Conservation (phyloP, 2,888 invertebrate species). For the Sarcophaga variegata region DNA sequence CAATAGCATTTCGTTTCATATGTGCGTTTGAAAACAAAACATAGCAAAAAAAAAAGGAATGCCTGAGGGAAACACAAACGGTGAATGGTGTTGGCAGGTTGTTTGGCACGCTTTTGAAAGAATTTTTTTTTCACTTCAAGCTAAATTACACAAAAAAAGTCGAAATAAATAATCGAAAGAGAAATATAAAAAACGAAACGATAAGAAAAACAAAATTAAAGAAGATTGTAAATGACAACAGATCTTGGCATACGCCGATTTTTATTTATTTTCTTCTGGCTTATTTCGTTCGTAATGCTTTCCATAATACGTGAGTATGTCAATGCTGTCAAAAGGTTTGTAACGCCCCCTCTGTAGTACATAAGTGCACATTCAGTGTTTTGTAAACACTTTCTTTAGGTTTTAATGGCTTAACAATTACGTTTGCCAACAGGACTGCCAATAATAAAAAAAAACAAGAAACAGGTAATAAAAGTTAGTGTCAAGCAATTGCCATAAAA, state of each 20-base stretch:
- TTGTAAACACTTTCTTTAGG: too few relatives aligned
- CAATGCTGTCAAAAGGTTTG: neutral
- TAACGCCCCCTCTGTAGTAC: neutral
- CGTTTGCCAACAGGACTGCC: too few relatives aligned
- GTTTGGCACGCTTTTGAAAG: neutral
- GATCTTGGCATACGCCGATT: conserved; percentile 39
- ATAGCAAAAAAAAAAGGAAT: too few relatives aligned
- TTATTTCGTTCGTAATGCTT: neutral
- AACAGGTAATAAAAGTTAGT: too few relatives aligned
- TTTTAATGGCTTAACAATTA: too few relatives aligned
- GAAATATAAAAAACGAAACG: neutral
- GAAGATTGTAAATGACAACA: conserved; percentile 31
- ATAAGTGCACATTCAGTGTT: neutral
- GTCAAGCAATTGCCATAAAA: too few relatives aligned
- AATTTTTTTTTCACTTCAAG: neutral
- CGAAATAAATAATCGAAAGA: neutral
- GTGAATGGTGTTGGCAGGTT: conserved; percentile 18
- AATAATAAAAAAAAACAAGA: too few relatives aligned
- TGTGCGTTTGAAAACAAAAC: too few relatives aligned
- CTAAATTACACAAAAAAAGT: conserved; percentile 1
- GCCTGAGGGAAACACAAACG: neutral
- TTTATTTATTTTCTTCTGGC: neutral
- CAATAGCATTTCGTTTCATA: too few relatives aligned
- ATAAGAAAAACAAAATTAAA: conserved; percentile 4
- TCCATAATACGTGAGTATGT: neutral